Base-by-base conservation (phyloP, 2,888 invertebrate species). In the Andrena trimmerana region DNA sequence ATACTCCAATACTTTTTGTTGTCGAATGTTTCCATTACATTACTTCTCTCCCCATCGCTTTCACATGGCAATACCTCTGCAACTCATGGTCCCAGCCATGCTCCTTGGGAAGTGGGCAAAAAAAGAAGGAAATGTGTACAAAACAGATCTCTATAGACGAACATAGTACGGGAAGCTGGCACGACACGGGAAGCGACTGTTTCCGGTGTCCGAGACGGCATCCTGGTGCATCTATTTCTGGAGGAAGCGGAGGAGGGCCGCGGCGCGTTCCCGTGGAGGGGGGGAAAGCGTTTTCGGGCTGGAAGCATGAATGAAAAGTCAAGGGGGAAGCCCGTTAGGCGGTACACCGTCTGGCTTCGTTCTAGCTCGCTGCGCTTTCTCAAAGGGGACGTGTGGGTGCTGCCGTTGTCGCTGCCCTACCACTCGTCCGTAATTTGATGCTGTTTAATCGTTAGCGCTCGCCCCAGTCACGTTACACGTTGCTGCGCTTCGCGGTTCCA, bases 181-280 rank as follows among this genome's bases (percentile, higher is more conserved):
- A 13, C 76, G 85, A 86, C 42, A 42, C 78, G 82, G 86, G 86
- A 87, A 87, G 85, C 83, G 78, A 66, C 50, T 66, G 84, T 80
- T 87, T 87, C 87, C 87, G 85, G 83, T 71, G 76, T 71, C 62
- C 77, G 60, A 70, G 84, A 68, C 82, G 72, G 69, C 81, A 78
- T 86, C 87, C 81, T 78, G 82, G 71, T 66, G 80, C 76, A 77
- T 86, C 86, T 86, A 86, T 86, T 86, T 86, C 80, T 76, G 84
- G 78, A 72, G 69, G 85, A 74, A 67, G 69, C 59, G 63, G 33
- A 20, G 57, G 66, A 50, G 63, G 31, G 50, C 16, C 10, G 8
- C 31, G 42, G 2, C 33, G 33, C 27, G 20, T n/a, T n/a, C 2
- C 52, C 69, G 78, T 8, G 50, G 70, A 29, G 65, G 31, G 29